These are phyloP conservation scores for Parauchenoglanis punctatus DNA, from an alignment of 2,797 vertebrate species.

Conservation along the genomic window DNA sequence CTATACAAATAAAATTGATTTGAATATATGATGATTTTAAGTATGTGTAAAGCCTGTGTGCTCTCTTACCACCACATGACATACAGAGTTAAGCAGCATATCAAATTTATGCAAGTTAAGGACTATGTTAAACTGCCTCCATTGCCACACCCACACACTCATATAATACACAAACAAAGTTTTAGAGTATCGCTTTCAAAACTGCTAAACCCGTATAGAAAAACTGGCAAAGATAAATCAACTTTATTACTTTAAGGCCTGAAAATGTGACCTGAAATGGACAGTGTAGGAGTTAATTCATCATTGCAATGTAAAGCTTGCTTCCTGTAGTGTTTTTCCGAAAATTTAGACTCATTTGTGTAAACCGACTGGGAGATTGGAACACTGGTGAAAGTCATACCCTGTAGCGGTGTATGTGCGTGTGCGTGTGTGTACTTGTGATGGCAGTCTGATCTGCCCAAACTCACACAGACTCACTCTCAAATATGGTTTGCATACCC, in stretches of 20 bases:
- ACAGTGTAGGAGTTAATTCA: background rate
- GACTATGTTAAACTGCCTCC: background rate
- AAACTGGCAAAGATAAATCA: background rate
- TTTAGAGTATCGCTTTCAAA: background rate
- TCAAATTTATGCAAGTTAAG: background rate
- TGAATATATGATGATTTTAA: background rate
- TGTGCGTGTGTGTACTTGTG: slow-evolving; percentile 6
- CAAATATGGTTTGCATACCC: slow-evolving; percentile 23
- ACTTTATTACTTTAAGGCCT: background rate
- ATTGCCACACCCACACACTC: background rate
- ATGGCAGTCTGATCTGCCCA: background rate
- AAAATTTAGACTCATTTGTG: background rate
- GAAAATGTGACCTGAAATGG: background rate
- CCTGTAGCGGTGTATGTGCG: background rate
- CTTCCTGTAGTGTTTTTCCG: background rate
- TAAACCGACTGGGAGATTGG: background rate
- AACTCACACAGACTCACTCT: slow-evolving; percentile 17
- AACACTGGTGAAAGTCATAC: background rate
- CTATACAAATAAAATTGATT: too few relatives aligned
- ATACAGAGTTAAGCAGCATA: background rate
- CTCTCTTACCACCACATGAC: background rate
- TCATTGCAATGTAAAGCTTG: too few relatives aligned
- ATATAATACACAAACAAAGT: background rate
- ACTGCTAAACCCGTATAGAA: too few relatives aligned
- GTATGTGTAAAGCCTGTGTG: background rate